Base-by-base conservation (phyloP, 2,888 invertebrate genomes). In the Eupithecia tripunctaria region DNA sequence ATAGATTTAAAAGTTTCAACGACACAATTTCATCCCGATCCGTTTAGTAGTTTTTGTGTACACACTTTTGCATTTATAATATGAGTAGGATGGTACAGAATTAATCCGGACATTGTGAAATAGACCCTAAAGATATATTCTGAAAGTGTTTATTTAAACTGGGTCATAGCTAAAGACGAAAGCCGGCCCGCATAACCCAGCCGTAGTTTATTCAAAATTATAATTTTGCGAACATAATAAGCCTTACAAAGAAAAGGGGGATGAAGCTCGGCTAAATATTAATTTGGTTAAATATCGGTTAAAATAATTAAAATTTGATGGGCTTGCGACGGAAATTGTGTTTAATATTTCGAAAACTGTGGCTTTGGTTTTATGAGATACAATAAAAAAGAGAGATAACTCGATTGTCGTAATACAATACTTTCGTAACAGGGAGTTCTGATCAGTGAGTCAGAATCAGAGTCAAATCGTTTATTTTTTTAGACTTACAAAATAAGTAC, bases 161-260 rank as follows among this genome's bases (percentile, higher is more conserved):
- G 43, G 68, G 74, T 32, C 67, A 66, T 56, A 60, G 38, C 64
- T 21, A 47, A 71, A 69, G 71, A 68, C 51, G 68, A 67, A 51
- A 56, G 60, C 47, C 51, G 51, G 47, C 47, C 68, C 70, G 66
- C 65, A 64, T 73, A 71, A 76, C 74, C 64, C 65, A 32, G 60
- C 47, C 59, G 47, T 70, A 77, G 72, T 73, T 75, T 75, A 77
- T 77, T 78, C 74, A 74, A 72, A 73, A 78, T 79, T 74, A 75
- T 74, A 70, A 79, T 78, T 78, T 74, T 56, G 75, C 68, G 68
- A 78, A 74, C 73, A 72, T 74, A 75, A 72, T 74, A 74, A 75
- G 64, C 73, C 72, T 72, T 67, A 72, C 63, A 73, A 68, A 67
- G 64, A 70, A 65, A 66, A 74, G 71, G 78, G 66, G 68, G 67